phyloP scores from a whole-genome alignment of 2,888 invertebrate species.

The Nezara viridula region DNA sequence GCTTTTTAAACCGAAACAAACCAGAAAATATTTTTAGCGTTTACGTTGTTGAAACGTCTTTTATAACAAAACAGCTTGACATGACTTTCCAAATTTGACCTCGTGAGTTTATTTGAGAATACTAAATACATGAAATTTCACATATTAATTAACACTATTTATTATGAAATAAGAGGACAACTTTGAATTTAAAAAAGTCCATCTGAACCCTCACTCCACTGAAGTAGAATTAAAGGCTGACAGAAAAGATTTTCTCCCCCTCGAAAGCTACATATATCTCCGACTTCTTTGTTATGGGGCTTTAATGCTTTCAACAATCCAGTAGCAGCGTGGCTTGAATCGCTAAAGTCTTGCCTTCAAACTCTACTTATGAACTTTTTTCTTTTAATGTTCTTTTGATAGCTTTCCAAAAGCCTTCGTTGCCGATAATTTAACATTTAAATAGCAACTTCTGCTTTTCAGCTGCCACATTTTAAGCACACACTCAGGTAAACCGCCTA shows the following conservation, averaged over 20 bases:
- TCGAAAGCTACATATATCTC: constrained; percentile 9
- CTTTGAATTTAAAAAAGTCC: not conserved
- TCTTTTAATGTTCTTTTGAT: constrained; percentile 38
- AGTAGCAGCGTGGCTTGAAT: constrained; percentile 3
- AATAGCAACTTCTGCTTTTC: constrained; percentile 5
- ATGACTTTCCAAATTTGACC: too few species aligned
- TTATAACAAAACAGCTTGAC: too few species aligned
- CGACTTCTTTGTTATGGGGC: constrained; percentile 32
- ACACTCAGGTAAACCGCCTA: not conserved
- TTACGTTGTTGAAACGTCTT: too few species aligned
- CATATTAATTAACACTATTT: not conserved
- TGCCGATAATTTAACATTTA: constrained; percentile 22
- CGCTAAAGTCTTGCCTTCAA: constrained; percentile 13
- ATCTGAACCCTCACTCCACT: not conserved
- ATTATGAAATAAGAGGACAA: not conserved
- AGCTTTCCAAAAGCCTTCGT: not conserved
- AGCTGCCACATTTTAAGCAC: not conserved
- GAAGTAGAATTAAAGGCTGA: not conserved
- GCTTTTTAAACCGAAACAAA: not conserved
- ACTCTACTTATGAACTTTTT: constrained; percentile 34
- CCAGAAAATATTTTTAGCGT: not conserved
- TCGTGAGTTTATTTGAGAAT: too few species aligned
- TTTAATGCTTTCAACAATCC: constrained; percentile 35
- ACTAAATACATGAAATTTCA: not conserved
- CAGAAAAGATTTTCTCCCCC: not conserved